Evolutionary conservation across 2,797 vertebrate species (phyloP).

Genomic region (Menidia menidia): DNA sequence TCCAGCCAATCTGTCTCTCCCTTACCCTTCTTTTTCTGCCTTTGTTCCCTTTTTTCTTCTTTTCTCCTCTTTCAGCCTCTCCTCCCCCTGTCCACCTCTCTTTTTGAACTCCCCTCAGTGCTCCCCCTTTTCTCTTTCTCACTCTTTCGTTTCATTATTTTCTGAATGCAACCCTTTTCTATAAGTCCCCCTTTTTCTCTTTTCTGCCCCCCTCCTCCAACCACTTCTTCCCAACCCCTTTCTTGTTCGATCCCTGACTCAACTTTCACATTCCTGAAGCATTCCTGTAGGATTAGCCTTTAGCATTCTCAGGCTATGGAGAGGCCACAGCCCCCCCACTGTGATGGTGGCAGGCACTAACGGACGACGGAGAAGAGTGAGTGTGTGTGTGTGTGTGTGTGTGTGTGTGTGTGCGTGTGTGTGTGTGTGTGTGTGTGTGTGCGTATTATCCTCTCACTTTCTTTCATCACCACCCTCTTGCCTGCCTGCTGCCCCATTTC

Average conservation of each 20-base stretch:
- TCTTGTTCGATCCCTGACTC: slow-evolving; percentile 82
- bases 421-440: slow-evolving; percentile 19
- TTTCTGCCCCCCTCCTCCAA: slow-evolving; percentile 16
- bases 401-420: too few species aligned
- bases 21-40: slow-evolving; percentile 39
- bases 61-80: slow-evolving; percentile 60
- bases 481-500: slow-evolving; percentile 46
- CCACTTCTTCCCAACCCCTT: slow-evolving; percentile 62
- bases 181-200: slow-evolving; percentile 27
- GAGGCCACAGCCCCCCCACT: slow-evolving; percentile 75
- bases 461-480: slow-evolving; percentile 60
- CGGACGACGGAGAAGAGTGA: slow-evolving; percentile 59
- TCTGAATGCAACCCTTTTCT: slow-evolving; percentile 65
- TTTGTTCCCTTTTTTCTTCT: slow-evolving; percentile 57
- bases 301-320: slow-evolving; percentile 77
- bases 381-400: slow-evolving; percentile 35
- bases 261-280: slow-evolving; percentile 82
- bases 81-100: slow-evolving; percentile 58
- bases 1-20: slow-evolving; percentile 56
- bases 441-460: slow-evolving; percentile 54
- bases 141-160: slow-evolving; percentile 71
- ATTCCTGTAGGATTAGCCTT: slow-evolving; percentile 83
- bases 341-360: slow-evolving; percentile 78
- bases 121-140: slow-evolving; percentile 54
- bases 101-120: slow-evolving; percentile 39